Evolutionary conservation across 2,113 vertebrate species (phyloP), one percentile per base, ranked within the genome.

Genomic region (Paradoxurus hermaphroditus): DNA sequence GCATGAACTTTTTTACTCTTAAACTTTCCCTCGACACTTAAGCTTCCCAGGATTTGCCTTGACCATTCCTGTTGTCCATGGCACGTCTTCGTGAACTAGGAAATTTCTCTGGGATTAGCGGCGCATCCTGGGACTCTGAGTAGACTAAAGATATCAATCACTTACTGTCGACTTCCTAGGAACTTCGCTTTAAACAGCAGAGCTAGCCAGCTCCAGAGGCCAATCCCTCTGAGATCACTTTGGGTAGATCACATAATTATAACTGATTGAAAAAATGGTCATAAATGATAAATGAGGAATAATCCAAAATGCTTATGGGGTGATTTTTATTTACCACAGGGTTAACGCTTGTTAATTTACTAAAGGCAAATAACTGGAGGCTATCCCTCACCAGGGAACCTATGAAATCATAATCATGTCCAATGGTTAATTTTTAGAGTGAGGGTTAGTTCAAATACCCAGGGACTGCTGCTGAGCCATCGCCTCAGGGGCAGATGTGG

Each of bases 301-400:
- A 85, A 72, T 75, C 23, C 56, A 72, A 93, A 95, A 84, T 88
- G 19, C 56, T 88, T 65, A 85, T 11, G 11, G 21, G 10, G 63
- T 86, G 41, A 70, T 95, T 49, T 88, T 91, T 95, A 81, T 79
- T 91, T 85, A 73, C 31, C 70, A 95, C 93, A 82, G 83, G 62
- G 84, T 91, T 95, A 92, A 98, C 21, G 86, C 77, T 83, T 78
- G 62, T 44, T 95, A 97, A 70, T 79, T 94, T 77, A n/a, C 23
- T 96, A 49, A 56, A 70, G 31, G 41, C 53, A 86, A 83, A 10
- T 73, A 63, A 83, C 67, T 53, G 51, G 51, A 90, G 11, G 14
- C n/a, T 8, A 56, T 86, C 59, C 9, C 44, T 93, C 14, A 62
- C 41, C 53, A 63, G 3, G 5, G 29, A 96, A 59, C n/a, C 31